Percentiles rank a stretch among this genome's conserved stretches.
phyloP scores from a whole-genome alignment of 2,888 invertebrate genomes.

The Allophyes oxyacanthae region DNA sequence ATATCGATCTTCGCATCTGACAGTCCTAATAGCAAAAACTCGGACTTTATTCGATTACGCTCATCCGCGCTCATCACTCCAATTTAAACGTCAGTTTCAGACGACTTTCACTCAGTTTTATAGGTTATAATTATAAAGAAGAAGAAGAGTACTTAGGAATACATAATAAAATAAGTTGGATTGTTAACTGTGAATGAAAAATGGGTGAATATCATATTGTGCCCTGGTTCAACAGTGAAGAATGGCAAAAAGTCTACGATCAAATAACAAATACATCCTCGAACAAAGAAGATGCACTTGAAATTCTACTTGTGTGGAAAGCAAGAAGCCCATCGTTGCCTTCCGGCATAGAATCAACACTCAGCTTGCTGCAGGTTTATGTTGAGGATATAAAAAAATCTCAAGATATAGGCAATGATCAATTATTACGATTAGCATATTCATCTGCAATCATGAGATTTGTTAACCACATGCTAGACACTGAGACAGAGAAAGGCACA shows the following conservation, averaged over 20 bases:
- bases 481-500: constrained; percentile 85
- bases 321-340: constrained; percentile 87
- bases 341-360: constrained; percentile 90
- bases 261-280: constrained; percentile 72
- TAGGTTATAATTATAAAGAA: too few species aligned
- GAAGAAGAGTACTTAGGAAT: too few species aligned
- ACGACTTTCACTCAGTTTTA: too few species aligned
- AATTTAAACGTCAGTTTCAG: too few species aligned
- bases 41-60: too few species aligned
- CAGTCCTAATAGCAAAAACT: too few species aligned
- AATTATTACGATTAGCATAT: constrained; percentile 89
- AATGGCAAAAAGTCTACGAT: constrained; percentile 87
- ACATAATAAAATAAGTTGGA: too few species aligned
- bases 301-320: constrained; percentile 89
- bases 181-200: constrained; percentile 6
- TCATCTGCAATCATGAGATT: constrained; percentile 91
- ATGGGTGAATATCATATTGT: constrained; percentile 77
- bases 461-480: constrained; percentile 90
- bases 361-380: constrained; percentile 87
- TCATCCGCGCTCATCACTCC: too few species aligned
- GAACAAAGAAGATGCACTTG: constrained; percentile 79
- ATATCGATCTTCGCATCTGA: too few species aligned
- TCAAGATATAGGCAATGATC: constrained; percentile 68
- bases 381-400: constrained; percentile 72
- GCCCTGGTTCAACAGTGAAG: constrained; percentile 83